A percentile compares a stretch with the other conserved stretches of the same genome.
Conservation (phyloP, 2,888 invertebrate species). For the Troides helena region DNA sequence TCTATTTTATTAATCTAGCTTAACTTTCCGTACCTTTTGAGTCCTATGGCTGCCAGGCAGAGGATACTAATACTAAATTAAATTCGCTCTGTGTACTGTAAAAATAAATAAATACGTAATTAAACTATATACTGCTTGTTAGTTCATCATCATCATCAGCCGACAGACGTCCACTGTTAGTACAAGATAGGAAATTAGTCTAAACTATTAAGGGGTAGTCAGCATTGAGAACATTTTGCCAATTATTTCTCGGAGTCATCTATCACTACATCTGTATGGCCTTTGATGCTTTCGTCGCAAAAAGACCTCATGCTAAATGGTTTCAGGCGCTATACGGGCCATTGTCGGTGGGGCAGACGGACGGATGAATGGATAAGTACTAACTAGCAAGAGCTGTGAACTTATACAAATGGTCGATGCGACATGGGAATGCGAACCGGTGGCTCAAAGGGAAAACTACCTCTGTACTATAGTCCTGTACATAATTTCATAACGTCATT, state of each 20-base stretch:
- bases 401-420: constrained; percentile 59
- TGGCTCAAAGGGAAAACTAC: constrained; percentile 29
- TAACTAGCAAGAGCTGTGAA: constrained; percentile 69
- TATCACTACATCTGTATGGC: constrained; percentile 39
- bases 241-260: constrained; percentile 50
- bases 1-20: too few species aligned
- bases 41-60: too few species aligned
- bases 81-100: too few species aligned
- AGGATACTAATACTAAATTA: too few species aligned
- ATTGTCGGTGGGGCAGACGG: constrained; percentile 61
- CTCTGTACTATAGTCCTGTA: constrained; percentile 29
- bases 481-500: constrained; percentile 30
- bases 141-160: too few species aligned
- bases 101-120: too few species aligned
- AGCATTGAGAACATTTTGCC: constrained; percentile 33
- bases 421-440: constrained; percentile 41
- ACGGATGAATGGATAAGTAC: constrained; percentile 67
- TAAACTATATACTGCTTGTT: too few species aligned
- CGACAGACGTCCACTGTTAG: too few species aligned
- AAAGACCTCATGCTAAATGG: constrained; percentile 40
- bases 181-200: too few species aligned
- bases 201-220: background rate
- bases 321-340: constrained; percentile 43
- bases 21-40: too few species aligned
- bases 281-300: constrained; percentile 29